These are phyloP conservation scores for Atherinomorus stipes DNA, from an alignment of 2,113 vertebrate species.

Conservation along the genomic window DNA sequence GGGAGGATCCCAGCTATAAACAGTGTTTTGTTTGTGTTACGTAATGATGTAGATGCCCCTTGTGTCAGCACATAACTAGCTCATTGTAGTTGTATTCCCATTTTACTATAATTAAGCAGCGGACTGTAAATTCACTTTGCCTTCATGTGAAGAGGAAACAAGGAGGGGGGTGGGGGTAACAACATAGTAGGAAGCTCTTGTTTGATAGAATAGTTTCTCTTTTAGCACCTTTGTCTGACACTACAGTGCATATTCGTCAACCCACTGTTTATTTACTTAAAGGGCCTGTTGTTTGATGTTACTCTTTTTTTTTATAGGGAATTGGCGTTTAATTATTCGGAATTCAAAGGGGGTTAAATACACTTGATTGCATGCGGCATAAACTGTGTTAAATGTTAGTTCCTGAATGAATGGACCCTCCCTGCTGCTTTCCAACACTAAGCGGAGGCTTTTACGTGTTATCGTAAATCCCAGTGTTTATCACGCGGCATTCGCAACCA, in stretches of 20 bases:
- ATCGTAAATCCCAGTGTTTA: neutral
- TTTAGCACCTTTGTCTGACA: no score
- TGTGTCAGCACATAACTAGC: neutral
- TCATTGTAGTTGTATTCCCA: no score
- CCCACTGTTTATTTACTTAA: neutral
- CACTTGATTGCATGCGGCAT: neutral
- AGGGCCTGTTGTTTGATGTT: no score
- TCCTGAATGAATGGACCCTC: constrained; percentile 20
- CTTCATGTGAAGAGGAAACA: constrained; percentile 7
- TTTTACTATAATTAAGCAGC: neutral
- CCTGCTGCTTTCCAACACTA: neutral
- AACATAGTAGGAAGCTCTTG: no score
- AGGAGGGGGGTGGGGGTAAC: neutral
- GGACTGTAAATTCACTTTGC: neutral
- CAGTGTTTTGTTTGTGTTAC: neutral
- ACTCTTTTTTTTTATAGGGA: no score
- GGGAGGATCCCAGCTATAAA: neutral
- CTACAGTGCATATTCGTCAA: no score
- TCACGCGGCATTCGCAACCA: neutral
- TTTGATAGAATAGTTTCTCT: no score
- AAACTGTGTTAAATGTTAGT: neutral
- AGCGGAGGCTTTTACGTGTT: constrained; percentile 10
- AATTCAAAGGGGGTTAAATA: no score
- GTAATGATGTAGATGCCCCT: neutral
- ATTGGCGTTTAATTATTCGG: no score